A percentile compares a stretch with the other conserved stretches of the same genome.
These are phyloP conservation scores for Epicampocera succincta DNA, from an alignment of 2,888 invertebrate genomes.

Conservation along the genomic window DNA sequence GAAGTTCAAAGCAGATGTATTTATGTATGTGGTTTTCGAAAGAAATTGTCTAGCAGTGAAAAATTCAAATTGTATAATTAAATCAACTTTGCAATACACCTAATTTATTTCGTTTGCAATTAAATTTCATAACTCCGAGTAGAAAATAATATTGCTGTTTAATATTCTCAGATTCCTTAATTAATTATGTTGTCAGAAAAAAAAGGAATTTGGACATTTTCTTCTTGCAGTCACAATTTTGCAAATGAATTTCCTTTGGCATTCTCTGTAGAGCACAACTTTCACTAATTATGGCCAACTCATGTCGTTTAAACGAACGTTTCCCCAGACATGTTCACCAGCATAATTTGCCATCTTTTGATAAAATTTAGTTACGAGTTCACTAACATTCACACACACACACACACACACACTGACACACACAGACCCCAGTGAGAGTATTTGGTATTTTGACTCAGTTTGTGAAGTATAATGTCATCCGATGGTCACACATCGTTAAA, in stretches of 20 bases:
- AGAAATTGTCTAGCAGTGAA: no score
- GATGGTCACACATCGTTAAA: conserved; percentile 60
- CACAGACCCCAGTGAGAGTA: background rate
- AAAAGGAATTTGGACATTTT: background rate
- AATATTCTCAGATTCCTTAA: background rate
- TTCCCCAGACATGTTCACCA: conserved; percentile 51
- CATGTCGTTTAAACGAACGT: conserved; percentile 56
- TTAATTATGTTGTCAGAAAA: background rate
- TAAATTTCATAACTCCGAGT: background rate
- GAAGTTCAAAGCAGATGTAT: background rate
- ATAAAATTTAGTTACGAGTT: conserved; percentile 6
- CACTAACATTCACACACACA: background rate
- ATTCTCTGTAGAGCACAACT: conserved; percentile 38
- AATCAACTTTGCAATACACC: no score
- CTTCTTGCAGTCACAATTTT: background rate
- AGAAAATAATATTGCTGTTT: no score
- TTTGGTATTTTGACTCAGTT: conserved; percentile 1
- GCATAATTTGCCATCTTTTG: conserved; percentile 50
- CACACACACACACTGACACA: background rate
- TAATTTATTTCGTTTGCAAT: no score
- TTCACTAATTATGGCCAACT: conserved; percentile 57
- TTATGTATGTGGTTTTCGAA: no score
- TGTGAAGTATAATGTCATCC: conserved; percentile 18
- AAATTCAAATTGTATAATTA: no score
- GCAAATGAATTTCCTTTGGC: conserved; percentile 23